Conservation (phyloP, 2,888 invertebrate species). For the Ennomos fuscantarius region DNA sequence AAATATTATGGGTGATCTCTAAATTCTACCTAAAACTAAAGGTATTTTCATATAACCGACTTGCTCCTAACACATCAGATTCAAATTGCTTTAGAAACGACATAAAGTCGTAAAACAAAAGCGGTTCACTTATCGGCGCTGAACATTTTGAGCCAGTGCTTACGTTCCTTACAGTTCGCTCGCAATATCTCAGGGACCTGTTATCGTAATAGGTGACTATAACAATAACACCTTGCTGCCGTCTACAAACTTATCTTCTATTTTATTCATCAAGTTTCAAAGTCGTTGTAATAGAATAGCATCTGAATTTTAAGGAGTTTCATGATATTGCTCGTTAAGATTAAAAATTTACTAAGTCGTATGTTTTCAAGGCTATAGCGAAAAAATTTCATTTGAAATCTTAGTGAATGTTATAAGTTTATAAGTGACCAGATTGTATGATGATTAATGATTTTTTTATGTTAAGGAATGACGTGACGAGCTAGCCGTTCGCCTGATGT, state of each 20-base stretch:
- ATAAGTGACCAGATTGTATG: no score
- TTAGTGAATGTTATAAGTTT: constrained; percentile 9
- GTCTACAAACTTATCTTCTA: constrained; percentile 36
- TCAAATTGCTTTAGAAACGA: constrained; percentile 15
- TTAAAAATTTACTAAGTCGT: constrained; percentile 27
- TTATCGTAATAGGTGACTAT: constrained; percentile 38
- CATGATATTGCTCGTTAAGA: constrained; percentile 29
- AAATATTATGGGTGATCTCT: not conserved
- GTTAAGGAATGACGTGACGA: no score
- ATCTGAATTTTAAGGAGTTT: constrained; percentile 36
- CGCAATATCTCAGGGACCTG: constrained; percentile 23
- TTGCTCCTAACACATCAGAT: constrained; percentile 5
- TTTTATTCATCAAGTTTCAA: constrained; percentile 41
- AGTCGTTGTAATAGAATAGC: constrained; percentile 38
- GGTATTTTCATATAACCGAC: not conserved
- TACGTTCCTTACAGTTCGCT: constrained; percentile 16
- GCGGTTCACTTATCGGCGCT: constrained; percentile 19
- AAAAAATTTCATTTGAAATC: constrained; percentile 9
- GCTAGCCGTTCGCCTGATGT: no score
- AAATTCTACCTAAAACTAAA: not conserved
- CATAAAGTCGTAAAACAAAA: constrained; percentile 21
- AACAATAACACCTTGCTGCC: constrained; percentile 32
- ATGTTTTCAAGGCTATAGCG: constrained; percentile 12
- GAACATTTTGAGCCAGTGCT: constrained; percentile 13
- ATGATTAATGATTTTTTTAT: no score